Percentiles rank a stretch among this genome's conserved stretches.
Evolutionary conservation across 2,888 invertebrate genomes (phyloP).

Genomic region (Brachylomia viminalis): DNA sequence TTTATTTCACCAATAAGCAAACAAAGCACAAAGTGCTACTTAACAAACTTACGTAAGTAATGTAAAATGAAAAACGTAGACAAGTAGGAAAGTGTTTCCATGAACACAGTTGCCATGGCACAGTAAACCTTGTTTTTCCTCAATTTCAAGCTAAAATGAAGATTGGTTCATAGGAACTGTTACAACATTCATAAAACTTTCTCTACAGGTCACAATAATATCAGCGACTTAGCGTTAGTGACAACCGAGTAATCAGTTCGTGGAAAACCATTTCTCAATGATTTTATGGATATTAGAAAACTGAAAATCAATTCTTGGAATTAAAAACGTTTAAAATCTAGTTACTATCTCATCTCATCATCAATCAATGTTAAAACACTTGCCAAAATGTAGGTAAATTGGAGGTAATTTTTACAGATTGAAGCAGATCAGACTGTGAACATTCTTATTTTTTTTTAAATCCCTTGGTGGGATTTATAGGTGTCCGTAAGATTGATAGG

Average conservation of each 20-base stretch:
- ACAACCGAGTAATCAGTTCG: background rate
- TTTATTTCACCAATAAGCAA: background rate
- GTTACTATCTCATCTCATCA: background rate
- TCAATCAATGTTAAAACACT: background rate
- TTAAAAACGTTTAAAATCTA: background rate
- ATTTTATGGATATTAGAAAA: background rate
- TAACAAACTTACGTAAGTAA: background rate
- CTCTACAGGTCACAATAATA: background rate
- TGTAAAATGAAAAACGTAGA: background rate
- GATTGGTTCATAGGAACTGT: conserved; percentile 12
- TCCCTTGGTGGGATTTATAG: no score
- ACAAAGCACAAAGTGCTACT: background rate
- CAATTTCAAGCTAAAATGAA: conserved; percentile 11
- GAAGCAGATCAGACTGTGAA: background rate
- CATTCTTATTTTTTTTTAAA: no score
- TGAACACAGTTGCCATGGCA: background rate
- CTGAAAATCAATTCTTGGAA: background rate
- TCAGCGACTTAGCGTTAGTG: background rate
- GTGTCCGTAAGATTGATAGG: no score
- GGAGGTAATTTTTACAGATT: background rate
- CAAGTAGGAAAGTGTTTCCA: background rate
- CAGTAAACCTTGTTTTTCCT: conserved; percentile 8
- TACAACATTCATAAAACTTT: conserved; percentile 8
- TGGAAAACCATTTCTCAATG: background rate
- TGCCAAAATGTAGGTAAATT: background rate